Evolutionary conservation across 2,888 invertebrate species (phyloP), one percentile per base, ranked within the genome.

Genomic region (Rutpela maculata): DNA sequence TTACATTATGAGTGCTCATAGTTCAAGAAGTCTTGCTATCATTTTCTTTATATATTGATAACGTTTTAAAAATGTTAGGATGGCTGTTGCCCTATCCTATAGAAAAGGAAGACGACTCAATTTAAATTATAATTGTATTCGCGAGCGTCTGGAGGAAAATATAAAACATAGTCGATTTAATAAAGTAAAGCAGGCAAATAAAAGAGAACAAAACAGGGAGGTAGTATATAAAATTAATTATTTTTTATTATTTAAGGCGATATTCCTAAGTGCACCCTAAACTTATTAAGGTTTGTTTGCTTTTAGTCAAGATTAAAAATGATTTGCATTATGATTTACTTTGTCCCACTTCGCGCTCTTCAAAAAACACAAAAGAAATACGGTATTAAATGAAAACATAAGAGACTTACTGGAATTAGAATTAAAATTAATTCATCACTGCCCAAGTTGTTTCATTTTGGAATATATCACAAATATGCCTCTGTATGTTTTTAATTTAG

Each of bases 301-400:
- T 86, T 87, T 86, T 83, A 83, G 83, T 83, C 84, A 82, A 85
- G 87, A 87, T 87, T 87, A 87, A 87, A 86, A 86, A 86, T 84
- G 84, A 87, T 87, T 87, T 87, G 86, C 86, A 86, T 87, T 86
- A 86, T 83, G 84, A 86, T 87, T 85, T 84, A 83, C 85, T 83
- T 82, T 83, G 81, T 82, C 77, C 80, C 81, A 80, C 81, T 79
- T 81, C 78, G 76, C 81, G 81, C 83, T 78, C 80, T 81, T 74
- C 81, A 80, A 84, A 85, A 84, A 79, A 83, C 82, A 86, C 85
- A 87, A 85, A 84, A 85, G 84, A 80, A 82, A 75, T 43, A 35
- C 74, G 77, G 76, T 78, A 78, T 68, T 78, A 80, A 82, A 75
- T 78, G 81, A 79, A 82, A 85, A 85, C 82, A 82, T 84, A 81